Evolutionary conservation across 2,888 invertebrate species (phyloP).

Genomic region (Phortica okadai): DNA sequence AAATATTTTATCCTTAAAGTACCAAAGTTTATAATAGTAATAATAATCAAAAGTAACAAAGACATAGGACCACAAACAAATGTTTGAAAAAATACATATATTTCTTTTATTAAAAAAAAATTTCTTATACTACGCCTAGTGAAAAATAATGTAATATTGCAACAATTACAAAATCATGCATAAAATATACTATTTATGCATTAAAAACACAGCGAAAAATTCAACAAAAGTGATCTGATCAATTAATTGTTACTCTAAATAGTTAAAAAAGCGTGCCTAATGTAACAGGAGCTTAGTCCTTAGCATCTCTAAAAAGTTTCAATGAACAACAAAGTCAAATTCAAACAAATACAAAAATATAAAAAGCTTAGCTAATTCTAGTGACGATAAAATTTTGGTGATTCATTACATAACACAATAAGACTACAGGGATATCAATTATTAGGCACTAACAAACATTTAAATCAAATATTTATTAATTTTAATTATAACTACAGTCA

Average conservation of each 20-base stretch:
- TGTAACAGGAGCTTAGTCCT: conserved; percentile 50
- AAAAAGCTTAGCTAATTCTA: conserved; percentile 20
- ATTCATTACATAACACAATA: conserved; percentile 44
- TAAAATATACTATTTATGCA: neutral
- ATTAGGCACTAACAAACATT: conserved; percentile 39
- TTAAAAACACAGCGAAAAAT: conserved; percentile 1
- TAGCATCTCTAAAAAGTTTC: conserved; percentile 23
- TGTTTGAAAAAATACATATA: conserved; percentile 26
- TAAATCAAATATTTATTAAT: conserved; percentile 14
- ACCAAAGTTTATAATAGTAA: conserved; percentile 31
- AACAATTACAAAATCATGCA: conserved; percentile 35
- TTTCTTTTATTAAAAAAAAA: conserved; percentile 22
- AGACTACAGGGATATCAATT: conserved; percentile 60
- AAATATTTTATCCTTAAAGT: conserved; percentile 11
- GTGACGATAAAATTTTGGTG: conserved; percentile 38
- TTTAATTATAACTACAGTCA: conserved; percentile 28
- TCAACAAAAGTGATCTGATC: conserved; percentile 39
- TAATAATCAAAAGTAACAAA: conserved; percentile 32
- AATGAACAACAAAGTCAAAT: conserved; percentile 5
- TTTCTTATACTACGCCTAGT: conserved; percentile 47
- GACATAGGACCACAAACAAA: conserved; percentile 36
- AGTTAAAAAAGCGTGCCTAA: conserved; percentile 52
- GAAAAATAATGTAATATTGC: conserved; percentile 43
- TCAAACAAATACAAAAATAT: conserved; percentile 12
- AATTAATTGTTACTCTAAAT: conserved; percentile 36